These are phyloP conservation scores for Drosophila setifemur DNA, from an alignment of 1,140 invertebrate genomes.

Conservation along the genomic window DNA sequence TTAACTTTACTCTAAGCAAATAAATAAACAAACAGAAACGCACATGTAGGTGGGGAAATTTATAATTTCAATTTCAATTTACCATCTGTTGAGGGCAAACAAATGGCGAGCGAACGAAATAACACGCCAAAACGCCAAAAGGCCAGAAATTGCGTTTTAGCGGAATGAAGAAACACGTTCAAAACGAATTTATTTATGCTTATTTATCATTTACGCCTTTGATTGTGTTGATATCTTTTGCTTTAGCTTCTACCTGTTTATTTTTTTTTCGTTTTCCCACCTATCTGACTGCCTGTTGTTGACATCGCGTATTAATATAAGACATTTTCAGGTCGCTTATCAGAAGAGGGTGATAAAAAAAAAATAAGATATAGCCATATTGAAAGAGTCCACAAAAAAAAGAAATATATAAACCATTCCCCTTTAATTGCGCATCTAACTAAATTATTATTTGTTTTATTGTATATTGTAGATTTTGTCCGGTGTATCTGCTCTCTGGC, in stretches of 20 bases:
- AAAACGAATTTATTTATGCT: constrained; percentile 66
- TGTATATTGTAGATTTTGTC: background rate
- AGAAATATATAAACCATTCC: background rate
- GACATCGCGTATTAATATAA: constrained; percentile 58
- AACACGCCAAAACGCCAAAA: constrained; percentile 16
- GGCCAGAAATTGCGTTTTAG: constrained; percentile 61
- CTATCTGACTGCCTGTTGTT: constrained; percentile 25
- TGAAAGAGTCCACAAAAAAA: background rate
- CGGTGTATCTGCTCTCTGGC: too few species aligned
- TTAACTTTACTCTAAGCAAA: constrained; percentile 15
- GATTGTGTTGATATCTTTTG: constrained; percentile 57
- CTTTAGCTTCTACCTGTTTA: background rate
- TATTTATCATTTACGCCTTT: constrained; percentile 77
- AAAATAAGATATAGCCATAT: constrained; percentile 26
- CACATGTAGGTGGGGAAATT: constrained; percentile 6
- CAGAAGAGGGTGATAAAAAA: constrained; percentile 42
- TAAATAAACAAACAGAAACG: constrained; percentile 1
- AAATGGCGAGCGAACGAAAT: constrained; percentile 11
- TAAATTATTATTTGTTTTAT: constrained; percentile 10
- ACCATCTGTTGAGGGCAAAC: constrained; percentile 29
- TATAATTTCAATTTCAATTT: constrained; percentile 36
- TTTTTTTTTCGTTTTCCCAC: background rate
- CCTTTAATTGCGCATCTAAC: too few species aligned
- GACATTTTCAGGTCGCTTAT: constrained; percentile 56
- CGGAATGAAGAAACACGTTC: constrained; percentile 6